These are phyloP conservation scores for Tetramorium parvispinum DNA, from an alignment of 1,140 invertebrate species.

Conservation along the genomic window DNA sequence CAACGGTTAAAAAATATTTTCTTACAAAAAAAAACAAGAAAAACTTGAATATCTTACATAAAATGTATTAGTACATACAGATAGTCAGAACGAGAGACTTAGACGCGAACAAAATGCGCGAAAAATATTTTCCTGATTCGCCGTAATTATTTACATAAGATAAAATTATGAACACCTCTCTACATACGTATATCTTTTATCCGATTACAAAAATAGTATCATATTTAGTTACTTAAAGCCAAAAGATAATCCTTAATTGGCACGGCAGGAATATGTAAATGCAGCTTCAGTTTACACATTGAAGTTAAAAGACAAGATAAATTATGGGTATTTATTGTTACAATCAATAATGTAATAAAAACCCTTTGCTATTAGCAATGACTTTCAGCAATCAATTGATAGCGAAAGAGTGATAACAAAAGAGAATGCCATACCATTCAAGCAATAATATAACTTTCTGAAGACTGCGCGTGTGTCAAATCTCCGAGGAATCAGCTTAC, in stretches of 20 bases:
- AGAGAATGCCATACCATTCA: background rate
- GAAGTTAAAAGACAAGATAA: background rate
- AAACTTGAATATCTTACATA: background rate
- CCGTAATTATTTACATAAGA: background rate
- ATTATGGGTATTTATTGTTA: background rate
- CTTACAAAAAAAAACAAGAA: background rate
- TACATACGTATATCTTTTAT: background rate
- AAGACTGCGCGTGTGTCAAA: background rate
- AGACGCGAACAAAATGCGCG: background rate
- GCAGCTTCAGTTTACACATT: background rate
- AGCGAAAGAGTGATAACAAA: background rate
- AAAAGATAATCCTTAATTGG: constrained; percentile 24
- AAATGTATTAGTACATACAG: too few species aligned
- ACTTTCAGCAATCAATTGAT: background rate
- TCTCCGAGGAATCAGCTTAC: constrained; percentile 18
- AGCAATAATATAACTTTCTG: background rate
- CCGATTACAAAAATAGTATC: constrained; percentile 41
- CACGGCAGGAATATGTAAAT: background rate
- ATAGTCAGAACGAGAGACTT: background rate
- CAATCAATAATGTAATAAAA: background rate
- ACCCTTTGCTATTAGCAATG: background rate
- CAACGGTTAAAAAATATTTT: background rate
- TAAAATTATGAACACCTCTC: constrained; percentile 17
- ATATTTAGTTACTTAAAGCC: constrained; percentile 21
- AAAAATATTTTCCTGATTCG: background rate